Evolutionary conservation across 2,888 invertebrate species (phyloP).

Genomic region (Osedax frankpressi): DNA sequence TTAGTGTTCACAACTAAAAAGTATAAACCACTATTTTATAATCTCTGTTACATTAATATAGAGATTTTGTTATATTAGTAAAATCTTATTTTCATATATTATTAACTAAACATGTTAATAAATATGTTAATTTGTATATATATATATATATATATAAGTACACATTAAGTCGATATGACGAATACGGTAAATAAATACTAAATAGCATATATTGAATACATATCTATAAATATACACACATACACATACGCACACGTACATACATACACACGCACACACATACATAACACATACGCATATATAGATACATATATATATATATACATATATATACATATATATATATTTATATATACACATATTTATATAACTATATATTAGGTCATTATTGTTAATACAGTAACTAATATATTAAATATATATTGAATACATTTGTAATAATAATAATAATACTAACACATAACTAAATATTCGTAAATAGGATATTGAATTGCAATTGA

Average conservation of each 20-base stretch:
- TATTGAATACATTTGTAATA: too few species aligned
- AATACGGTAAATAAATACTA: background rate
- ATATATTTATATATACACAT: background rate
- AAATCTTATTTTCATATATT: too few species aligned
- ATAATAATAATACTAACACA: too few species aligned
- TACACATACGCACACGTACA: background rate
- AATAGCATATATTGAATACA: background rate
- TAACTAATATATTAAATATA: background rate
- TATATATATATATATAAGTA: background rate
- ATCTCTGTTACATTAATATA: too few species aligned
- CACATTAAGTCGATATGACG: background rate
- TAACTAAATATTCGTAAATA: too few species aligned
- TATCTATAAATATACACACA: background rate
- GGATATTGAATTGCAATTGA: too few species aligned
- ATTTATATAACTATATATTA: background rate
- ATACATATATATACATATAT: background rate
- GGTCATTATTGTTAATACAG: background rate
- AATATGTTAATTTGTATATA: background rate
- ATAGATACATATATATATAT: background rate
- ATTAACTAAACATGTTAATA: too few species aligned
- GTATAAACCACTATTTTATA: too few species aligned
- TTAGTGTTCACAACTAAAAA: too few species aligned
- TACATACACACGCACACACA: background rate
- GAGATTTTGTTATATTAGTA: too few species aligned
- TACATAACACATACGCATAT: background rate